Evolutionary conservation across 2,113 vertebrate species (phyloP).

Genomic region (Mola mola): DNA sequence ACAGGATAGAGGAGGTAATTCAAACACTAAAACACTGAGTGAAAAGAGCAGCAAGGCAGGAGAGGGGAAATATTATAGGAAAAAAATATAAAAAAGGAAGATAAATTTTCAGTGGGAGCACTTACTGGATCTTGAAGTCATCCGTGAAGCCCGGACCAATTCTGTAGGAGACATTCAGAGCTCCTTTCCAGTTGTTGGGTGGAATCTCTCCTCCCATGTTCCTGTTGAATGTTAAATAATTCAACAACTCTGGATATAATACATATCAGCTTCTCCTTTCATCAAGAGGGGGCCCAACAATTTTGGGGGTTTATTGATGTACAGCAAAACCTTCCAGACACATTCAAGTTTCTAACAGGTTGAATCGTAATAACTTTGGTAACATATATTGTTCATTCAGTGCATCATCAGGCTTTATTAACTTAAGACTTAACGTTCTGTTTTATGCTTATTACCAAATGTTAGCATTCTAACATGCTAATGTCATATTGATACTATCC

Average conservation of each 20-base stretch:
- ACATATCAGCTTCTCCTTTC: neutral
- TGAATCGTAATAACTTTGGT: no score
- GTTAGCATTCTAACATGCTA: neutral
- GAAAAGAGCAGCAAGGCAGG: neutral
- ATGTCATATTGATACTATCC: neutral
- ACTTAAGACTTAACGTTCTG: no score
- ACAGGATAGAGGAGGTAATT: constrained; percentile 5
- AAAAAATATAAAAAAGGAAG: no score
- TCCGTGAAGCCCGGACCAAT: constrained; percentile 89
- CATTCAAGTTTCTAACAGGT: neutral
- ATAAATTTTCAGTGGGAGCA: neutral
- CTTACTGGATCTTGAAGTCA: constrained; percentile 80
- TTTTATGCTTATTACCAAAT: no score
- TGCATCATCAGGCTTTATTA: no score
- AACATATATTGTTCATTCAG: no score
- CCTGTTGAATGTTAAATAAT: constrained; percentile 71
- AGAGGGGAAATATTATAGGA: neutral
- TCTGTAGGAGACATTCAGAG: constrained; percentile 88
- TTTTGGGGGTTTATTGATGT: no score
- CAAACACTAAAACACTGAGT: constrained; percentile 1
- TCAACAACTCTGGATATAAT: constrained; percentile 7
- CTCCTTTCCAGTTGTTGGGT: constrained; percentile 91
- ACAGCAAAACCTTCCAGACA: no score
- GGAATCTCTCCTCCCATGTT: constrained; percentile 86
- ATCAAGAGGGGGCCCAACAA: no score